Base-by-base conservation (phyloP, 2,888 invertebrate genomes). In the Caenorhabditis macrosperma region DNA sequence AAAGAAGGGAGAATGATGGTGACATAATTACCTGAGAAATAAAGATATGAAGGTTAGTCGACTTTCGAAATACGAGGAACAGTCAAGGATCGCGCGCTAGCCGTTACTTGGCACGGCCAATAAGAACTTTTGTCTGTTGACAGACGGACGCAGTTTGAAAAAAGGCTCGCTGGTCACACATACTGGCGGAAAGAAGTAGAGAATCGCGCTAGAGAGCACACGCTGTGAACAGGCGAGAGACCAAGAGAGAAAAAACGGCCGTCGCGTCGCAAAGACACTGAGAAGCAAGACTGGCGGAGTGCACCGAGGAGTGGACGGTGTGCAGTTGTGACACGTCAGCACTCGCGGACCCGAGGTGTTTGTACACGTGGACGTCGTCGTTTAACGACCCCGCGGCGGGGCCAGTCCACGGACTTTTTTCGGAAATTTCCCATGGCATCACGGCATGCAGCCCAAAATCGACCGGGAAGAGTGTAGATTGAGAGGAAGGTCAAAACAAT, bases 11-110 rank as follows among this genome's bases (percentile, higher is more conserved):
- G 12, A 17, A 20, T 41, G 38, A 28, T 30, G 50, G 57, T 55
- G 76, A 55, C 76, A 76, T 74, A 74, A 75, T 60, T 92, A 78
- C 66, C 68, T 72, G 67, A 24, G 74, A 78, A 71, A 12, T 20
- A 35, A 30, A 20, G 15, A 24, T 17, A 7, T 17, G 24, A 41
- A 33, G 15, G 24, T 20, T 17, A 15, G 57, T 6, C n/a, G n/a
- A 41, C 26, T 26, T 28, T 15, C 41, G n/a, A 35, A 5, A 41
- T 50, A 33, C 35, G 33, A 28, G 12, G 15, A 35, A 26, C 26
- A 44, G 33, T 26, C 35, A 24, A 54, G 38, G 15, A 28, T 10
- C 35, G 9, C 24, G 54, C n/a, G 55, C 22, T 60, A 38, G 26
- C 44, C 60, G 54, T 54, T 61, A 44, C 52, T 60, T 30, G 38